Evolutionary conservation across 2,797 vertebrate genomes (phyloP).

Genomic region (Prunella strophiata): DNA sequence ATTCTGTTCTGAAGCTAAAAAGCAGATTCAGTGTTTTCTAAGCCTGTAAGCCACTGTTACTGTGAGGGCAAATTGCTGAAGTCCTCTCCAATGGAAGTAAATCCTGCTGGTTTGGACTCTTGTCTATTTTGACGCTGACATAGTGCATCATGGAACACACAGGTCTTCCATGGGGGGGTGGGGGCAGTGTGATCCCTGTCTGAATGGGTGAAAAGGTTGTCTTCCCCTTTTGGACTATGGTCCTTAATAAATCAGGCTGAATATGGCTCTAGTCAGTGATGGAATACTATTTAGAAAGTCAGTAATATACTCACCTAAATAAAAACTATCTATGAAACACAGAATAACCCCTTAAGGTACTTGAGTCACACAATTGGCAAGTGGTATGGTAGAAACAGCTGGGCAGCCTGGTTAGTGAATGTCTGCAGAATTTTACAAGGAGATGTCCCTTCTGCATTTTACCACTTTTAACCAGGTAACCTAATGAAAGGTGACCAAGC

Average conservation of each 20-base stretch:
- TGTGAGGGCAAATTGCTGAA: background rate
- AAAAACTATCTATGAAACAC: background rate
- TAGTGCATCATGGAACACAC: background rate
- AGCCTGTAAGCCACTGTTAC: background rate
- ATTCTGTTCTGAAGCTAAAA: background rate
- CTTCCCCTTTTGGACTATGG: background rate
- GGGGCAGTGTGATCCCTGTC: background rate
- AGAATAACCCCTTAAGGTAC: background rate
- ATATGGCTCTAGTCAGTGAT: background rate
- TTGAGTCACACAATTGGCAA: background rate
- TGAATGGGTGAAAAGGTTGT: background rate
- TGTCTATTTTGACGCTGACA: accelerated
- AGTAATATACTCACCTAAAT: background rate
- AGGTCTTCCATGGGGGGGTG: background rate
- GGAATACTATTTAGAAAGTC: background rate
- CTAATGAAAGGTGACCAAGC: accelerated
- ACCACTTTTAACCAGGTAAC: background rate
- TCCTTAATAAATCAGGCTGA: background rate
- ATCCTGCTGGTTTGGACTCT: background rate
- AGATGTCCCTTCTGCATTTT: background rate
- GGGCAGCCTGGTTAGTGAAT: background rate
- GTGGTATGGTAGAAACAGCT: background rate
- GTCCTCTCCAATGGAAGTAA: background rate
- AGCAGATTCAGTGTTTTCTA: background rate
- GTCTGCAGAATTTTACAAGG: background rate